Evolutionary conservation across 92 coral and sea anemone species (phyloP).

Genomic region (Plumapathes pennacea): DNA sequence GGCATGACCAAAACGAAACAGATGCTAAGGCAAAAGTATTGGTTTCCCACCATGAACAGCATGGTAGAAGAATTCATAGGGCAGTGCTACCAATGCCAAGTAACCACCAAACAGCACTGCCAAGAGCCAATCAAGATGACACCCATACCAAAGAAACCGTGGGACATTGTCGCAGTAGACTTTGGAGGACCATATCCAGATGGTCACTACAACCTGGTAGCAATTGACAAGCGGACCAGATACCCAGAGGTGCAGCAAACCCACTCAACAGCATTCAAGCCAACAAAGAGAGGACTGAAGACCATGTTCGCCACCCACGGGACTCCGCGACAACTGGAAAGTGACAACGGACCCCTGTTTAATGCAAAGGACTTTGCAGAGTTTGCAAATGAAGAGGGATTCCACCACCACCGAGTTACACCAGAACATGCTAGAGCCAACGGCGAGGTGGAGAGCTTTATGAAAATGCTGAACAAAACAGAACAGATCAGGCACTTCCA

Average conservation of each 20-base stretch:
- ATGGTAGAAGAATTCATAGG: slow-evolving; percentile 37
- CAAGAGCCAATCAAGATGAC: slow-evolving; percentile 26
- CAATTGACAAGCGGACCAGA: slow-evolving; percentile 40
- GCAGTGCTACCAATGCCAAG: slow-evolving; percentile 50
- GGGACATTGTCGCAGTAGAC: slow-evolving; percentile 44
- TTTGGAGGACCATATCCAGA: slow-evolving; percentile 47
- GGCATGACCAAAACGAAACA: slow-evolving; percentile 57
- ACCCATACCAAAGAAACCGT: slow-evolving; percentile 29
- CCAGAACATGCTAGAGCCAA: slow-evolving; percentile 55
- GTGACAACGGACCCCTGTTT: slow-evolving; percentile 22
- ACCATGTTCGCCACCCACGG: slow-evolving; percentile 46
- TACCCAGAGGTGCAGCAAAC: slow-evolving; percentile 21
- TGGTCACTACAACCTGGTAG: slow-evolving; percentile 34
- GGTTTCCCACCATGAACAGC: slow-evolving; percentile 55
- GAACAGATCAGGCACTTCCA: slow-evolving; percentile 27
- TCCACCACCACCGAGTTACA: slow-evolving; percentile 42
- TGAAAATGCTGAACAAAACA: slow-evolving; percentile 59
- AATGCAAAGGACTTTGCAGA: slow-evolving; percentile 48
- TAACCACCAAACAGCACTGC: slow-evolving; percentile 32
- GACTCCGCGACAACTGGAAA: slow-evolving; percentile 11
- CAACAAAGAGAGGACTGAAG: slow-evolving; percentile 12
- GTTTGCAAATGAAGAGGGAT: slow-evolving; percentile 56
- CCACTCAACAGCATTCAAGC: slow-evolving; percentile 20
- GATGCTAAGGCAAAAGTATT: slow-evolving; percentile 47
- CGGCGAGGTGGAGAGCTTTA: slow-evolving; percentile 41